phyloP scores from a whole-genome alignment of 2,113 vertebrate species.

The Sula dactylatra region DNA sequence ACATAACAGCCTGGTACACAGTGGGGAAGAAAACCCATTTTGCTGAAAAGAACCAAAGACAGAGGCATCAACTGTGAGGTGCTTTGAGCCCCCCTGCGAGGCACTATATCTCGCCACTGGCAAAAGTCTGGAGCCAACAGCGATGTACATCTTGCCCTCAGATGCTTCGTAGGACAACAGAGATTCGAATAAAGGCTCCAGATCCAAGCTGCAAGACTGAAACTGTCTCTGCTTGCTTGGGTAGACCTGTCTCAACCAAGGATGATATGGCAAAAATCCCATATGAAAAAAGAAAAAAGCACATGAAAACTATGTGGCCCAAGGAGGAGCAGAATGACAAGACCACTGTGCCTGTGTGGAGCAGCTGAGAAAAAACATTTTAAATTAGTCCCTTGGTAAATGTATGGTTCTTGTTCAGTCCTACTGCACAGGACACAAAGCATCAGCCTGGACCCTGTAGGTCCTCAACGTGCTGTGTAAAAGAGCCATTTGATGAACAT shows the following conservation, averaged over 20 bases:
- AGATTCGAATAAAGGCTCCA: neutral
- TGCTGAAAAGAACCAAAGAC: slow-evolving; percentile 20
- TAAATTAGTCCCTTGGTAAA: neutral
- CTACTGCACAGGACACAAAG: neutral
- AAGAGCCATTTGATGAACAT: neutral
- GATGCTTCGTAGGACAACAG: neutral
- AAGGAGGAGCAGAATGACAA: neutral
- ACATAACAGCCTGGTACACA: slow-evolving; percentile 67
- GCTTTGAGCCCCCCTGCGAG: neutral
- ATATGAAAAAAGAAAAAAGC: neutral
- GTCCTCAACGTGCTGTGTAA: neutral
- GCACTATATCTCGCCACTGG: neutral
- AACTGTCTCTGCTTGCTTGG: neutral
- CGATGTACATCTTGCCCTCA: neutral
- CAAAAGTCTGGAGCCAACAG: fast-evolving
- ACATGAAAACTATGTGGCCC: neutral
- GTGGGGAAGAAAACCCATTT: neutral
- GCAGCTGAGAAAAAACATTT: neutral
- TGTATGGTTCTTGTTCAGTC: neutral
- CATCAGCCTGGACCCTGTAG: neutral
- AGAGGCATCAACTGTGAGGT: neutral
- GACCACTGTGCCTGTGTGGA: neutral
- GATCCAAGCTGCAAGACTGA: neutral
- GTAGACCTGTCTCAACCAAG: neutral
- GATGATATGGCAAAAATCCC: neutral